Evolutionary conservation across 2,888 invertebrate genomes (phyloP), one percentile per base, ranked within the genome.

Genomic region (Clunio marinus): DNA sequence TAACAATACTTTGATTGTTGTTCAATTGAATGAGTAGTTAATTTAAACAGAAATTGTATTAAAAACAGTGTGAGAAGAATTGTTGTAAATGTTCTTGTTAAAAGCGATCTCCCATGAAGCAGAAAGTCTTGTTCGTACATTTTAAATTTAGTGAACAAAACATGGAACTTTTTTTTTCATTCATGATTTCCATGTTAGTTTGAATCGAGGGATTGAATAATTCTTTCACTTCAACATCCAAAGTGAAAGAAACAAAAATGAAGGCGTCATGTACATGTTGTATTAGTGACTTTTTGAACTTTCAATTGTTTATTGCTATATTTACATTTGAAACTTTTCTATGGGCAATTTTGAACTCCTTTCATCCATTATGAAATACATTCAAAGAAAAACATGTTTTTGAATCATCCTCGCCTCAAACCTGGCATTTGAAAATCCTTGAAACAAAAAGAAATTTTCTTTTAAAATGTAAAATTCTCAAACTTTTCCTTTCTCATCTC

Each of bases 241-340:
- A 51, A 17, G 51, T 22, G 51, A 22, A 51, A 2, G 7, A 3
- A 22, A 51, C 20, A 51, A 51, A 51, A 8, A 22, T 20, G 22
- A 51, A 51, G 51, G 51, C 51, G 51, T 51, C 51, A 51, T 41
- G 22, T 20, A 51, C 51, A 51, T 51, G 51, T 17, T 51, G n/a
- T 8, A 17, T 22, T 8, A 22, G 17, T 51, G 51, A 51, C 51
- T 13, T 51, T 2, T 51, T 51, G 22, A 51, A 51, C 51, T 51
- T 22, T 51, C 51, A 15, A 15, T 41, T 51, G 51, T 51, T 51
- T 51, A 51, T 51, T 22, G 51, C 51, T 51, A 15, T n/a, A 41
- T 41, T 41, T n/a, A 41, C 41, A 41, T n/a, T 41, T 15, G 41
- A 41, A n/a, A 41, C 41, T 41, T 41, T 10, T 41, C 15, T n/a